A percentile compares a stretch with the other conserved stretches of the same genome.
These are phyloP conservation scores for Loriculus beryllinus DNA, from an alignment of 2,797 vertebrate species.

Conservation along the genomic window DNA sequence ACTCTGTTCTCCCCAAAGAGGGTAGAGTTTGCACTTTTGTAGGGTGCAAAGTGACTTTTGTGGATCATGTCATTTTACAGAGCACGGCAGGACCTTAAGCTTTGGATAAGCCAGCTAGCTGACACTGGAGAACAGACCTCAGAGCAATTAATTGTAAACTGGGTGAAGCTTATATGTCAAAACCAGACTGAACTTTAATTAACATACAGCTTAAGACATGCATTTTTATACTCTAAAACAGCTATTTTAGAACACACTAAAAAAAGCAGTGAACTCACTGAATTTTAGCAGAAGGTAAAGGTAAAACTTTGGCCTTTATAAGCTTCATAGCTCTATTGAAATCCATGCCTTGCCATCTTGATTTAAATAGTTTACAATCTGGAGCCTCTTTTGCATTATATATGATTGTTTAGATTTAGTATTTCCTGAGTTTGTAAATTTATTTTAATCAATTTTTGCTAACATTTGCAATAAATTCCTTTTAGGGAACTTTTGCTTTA, in stretches of 20 bases:
- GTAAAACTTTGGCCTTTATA: not conserved
- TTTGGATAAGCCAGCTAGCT: not conserved
- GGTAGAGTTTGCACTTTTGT: not conserved
- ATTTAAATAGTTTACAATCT: conserved; percentile 30
- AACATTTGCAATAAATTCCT: conserved; percentile 21
- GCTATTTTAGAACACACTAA: not conserved
- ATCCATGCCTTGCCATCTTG: not conserved
- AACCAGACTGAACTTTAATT: conserved; percentile 10
- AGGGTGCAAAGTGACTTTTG: not conserved
- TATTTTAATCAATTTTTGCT: conserved; percentile 31
- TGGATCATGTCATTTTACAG: not conserved
- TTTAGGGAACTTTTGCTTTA: conserved; percentile 2
- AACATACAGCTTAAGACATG: not conserved
- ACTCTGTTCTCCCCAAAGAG: not conserved
- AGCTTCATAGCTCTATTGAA: not conserved
- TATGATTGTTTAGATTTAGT: conserved; percentile 24
- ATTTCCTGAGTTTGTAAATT: conserved; percentile 17
- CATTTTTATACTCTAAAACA: not conserved
- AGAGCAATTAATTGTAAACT: not conserved
- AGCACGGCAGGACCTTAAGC: not conserved
- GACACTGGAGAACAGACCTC: not conserved
- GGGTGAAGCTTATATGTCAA: not conserved
- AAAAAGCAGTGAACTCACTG: not conserved
- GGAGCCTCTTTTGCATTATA: not conserved
- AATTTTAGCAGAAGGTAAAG: conserved; percentile 9